Percentiles rank a stretch among this genome's conserved stretches.
phyloP scores from a whole-genome alignment of 2,888 invertebrate genomes.

The Ferdinandea cuprea region DNA sequence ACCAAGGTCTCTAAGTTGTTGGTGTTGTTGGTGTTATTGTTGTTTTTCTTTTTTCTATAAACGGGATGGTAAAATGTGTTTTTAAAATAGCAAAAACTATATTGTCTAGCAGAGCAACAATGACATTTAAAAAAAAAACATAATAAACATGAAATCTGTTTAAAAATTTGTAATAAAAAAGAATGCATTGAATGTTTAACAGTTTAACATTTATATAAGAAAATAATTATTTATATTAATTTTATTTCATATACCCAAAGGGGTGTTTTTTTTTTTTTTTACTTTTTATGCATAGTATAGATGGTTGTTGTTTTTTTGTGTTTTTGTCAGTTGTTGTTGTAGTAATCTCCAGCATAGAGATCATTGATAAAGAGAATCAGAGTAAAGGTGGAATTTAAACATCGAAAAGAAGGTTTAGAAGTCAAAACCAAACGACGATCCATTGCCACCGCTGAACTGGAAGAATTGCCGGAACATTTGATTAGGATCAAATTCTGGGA shows the following conservation, averaged over 20 bases:
- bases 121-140: constrained; percentile 28
- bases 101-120: constrained; percentile 33
- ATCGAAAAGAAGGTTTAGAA: constrained; percentile 77
- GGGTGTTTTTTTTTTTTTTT: constrained; percentile 13
- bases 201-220: constrained; percentile 44
- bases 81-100: constrained; percentile 5
- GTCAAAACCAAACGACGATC: constrained; percentile 82
- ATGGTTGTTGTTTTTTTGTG: constrained; percentile 23
- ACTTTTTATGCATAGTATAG: constrained; percentile 12
- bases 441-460: constrained; percentile 86
- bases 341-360: constrained; percentile 46
- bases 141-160: constrained; percentile 18
- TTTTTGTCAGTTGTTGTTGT: constrained; percentile 14
- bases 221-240: constrained; percentile 33
- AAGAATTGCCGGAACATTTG: constrained; percentile 94
- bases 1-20: constrained; percentile 46
- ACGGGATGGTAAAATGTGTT: not conserved
- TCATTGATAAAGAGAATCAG: constrained; percentile 66
- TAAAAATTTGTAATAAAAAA: constrained; percentile 31
- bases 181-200: constrained; percentile 35
- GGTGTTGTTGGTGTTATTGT: too few species aligned
- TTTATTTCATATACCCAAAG: constrained; percentile 22
- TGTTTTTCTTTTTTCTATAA: not conserved
- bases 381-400: constrained; percentile 52
- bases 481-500: constrained; percentile 90